Percentiles rank a stretch among this genome's conserved stretches.
These are phyloP conservation scores for Cyanoderma ruficeps DNA, from an alignment of 2,113 vertebrate genomes.

Conservation along the genomic window DNA sequence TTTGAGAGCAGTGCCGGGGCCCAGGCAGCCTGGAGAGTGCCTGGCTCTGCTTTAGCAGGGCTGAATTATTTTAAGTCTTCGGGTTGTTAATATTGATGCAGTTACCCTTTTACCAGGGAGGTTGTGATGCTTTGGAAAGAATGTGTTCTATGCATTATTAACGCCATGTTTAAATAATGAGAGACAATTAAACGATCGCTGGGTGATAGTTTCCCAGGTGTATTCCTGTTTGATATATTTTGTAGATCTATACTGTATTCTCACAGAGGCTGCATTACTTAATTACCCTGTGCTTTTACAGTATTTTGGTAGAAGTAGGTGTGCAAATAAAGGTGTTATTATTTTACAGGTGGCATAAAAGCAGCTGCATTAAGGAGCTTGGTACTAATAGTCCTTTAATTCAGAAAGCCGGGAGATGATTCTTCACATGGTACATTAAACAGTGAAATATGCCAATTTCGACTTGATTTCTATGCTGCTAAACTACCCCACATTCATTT, in stretches of 20 bases:
- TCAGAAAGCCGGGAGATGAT: constrained; percentile 58
- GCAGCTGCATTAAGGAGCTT: constrained; percentile 40
- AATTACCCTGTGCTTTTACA: constrained; percentile 35
- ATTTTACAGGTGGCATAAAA: constrained; percentile 48
- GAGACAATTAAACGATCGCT: constrained; percentile 19
- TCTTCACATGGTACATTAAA: constrained; percentile 68
- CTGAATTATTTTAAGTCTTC: neutral
- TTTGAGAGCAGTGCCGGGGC: neutral
- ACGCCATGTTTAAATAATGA: constrained; percentile 16
- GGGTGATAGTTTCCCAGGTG: constrained; percentile 6
- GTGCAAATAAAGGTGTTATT: constrained; percentile 30
- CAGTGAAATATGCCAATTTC: constrained; percentile 73
- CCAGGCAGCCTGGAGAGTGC: neutral
- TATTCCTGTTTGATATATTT: neutral
- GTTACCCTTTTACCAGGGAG: constrained; percentile 1
- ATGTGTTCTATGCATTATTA: constrained; percentile 1
- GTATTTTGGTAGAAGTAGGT: constrained; percentile 29
- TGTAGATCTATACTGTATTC: neutral
- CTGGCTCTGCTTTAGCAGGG: neutral
- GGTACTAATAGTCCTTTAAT: constrained; percentile 64
- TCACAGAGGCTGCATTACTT: neutral
- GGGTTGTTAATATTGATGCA: constrained; percentile 26
- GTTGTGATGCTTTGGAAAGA: neutral
- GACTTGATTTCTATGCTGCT: constrained; percentile 67
- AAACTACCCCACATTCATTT: constrained; percentile 71